Evolutionary conservation across 2,113 vertebrate genomes (phyloP).

Genomic region (Noturus placidus): DNA sequence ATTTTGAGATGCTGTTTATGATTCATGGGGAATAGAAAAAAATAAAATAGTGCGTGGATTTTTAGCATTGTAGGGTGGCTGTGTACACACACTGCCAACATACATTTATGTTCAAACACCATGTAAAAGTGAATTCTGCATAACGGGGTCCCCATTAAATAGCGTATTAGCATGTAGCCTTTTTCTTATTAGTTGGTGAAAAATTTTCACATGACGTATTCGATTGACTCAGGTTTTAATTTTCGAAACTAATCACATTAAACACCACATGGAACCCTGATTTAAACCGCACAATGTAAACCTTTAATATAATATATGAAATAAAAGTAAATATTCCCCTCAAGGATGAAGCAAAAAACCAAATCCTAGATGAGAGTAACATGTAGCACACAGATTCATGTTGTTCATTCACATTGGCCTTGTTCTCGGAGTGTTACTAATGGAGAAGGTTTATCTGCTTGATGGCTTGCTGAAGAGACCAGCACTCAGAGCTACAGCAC

Average conservation of each 20-base stretch:
- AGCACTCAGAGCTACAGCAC: background rate
- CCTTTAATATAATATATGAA: background rate
- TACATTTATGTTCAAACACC: no score
- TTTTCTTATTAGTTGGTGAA: background rate
- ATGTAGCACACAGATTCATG: background rate
- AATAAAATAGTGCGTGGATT: no score
- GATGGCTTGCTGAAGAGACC: conserved; percentile 20
- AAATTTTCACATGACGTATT: background rate
- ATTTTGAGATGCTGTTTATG: no score
- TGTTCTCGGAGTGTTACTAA: background rate
- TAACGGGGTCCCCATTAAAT: background rate
- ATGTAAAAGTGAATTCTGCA: no score
- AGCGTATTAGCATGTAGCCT: background rate
- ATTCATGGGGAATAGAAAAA: no score
- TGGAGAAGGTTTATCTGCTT: conserved; percentile 22
- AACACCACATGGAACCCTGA: background rate
- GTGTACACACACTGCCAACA: no score
- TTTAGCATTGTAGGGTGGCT: no score
- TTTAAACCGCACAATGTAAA: background rate
- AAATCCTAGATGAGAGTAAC: background rate
- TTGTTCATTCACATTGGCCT: background rate
- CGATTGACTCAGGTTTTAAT: background rate
- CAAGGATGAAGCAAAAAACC: background rate
- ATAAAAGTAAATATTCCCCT: background rate
- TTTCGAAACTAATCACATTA: conserved; percentile 13